phyloP scores from a whole-genome alignment of 1,140 invertebrate genomes.

The Eulimnadia texana region DNA sequence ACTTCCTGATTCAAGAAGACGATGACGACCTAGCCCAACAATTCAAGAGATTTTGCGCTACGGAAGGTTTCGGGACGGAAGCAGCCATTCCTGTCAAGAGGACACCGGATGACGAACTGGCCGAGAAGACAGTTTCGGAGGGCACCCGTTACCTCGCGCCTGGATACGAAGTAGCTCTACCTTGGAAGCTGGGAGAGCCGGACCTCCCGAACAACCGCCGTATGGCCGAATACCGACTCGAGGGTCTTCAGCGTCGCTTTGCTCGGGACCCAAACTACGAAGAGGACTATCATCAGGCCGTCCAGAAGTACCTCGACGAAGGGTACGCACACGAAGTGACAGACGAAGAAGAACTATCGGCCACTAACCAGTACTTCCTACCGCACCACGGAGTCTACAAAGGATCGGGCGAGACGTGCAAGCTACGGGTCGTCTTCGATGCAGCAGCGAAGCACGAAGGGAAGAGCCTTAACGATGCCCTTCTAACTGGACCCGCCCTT shows the following conservation, averaged over 20 bases:
- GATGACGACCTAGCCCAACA: too few relatives aligned
- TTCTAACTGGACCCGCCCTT: conserved; percentile 15
- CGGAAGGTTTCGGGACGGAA: conserved; percentile 2
- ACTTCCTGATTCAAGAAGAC: too few relatives aligned
- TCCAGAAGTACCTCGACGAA: not conserved
- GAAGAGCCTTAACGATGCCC: conserved; percentile 14
- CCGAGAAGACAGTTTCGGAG: not conserved
- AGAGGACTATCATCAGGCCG: not conserved
- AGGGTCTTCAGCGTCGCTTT: not conserved
- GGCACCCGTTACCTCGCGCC: not conserved
- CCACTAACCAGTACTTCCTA: not conserved
- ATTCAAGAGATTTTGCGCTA: not conserved
- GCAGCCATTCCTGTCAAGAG: not conserved
- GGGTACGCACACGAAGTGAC: not conserved
- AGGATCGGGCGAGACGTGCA: not conserved
- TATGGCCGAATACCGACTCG: not conserved
- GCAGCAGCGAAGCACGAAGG: not conserved
- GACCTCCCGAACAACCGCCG: not conserved
- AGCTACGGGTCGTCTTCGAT: conserved; percentile 5
- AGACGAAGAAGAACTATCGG: not conserved
- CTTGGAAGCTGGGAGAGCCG: not conserved
- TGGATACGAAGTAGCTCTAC: not conserved
- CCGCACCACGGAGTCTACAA: conserved; percentile 3
- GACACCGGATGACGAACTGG: not conserved
- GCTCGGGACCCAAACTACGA: conserved; percentile 2